phyloP scores from a whole-genome alignment of 2,797 vertebrate species.

The Cryptoprocta ferox region DNA sequence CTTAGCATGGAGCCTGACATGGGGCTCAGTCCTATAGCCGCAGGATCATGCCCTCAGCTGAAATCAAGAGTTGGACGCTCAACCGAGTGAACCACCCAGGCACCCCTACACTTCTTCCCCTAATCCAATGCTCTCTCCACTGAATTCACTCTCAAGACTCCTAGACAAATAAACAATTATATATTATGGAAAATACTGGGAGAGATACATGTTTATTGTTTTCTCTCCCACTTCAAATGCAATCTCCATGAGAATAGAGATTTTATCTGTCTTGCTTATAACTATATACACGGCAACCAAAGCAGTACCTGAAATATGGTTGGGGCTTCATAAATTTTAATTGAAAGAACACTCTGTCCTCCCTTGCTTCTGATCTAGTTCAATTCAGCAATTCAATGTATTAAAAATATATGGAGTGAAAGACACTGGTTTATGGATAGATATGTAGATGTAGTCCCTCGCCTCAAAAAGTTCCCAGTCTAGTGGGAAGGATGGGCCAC shows the following conservation, averaged over 20 bases:
- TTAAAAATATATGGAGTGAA: not conserved
- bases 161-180: not conserved
- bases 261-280: not conserved
- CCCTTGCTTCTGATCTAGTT: not conserved
- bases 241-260: not conserved
- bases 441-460: not conserved
- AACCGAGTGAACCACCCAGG: no score
- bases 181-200: not conserved
- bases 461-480: not conserved
- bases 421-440: not conserved
- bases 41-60: no score
- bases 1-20: no score
- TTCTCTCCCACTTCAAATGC: not conserved
- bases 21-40: no score
- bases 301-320: not conserved
- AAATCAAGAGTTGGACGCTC: no score
- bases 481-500: not conserved
- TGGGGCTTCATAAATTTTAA: not conserved
- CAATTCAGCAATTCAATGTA: not conserved
- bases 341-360: not conserved
- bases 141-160: not conserved
- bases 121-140: not conserved
- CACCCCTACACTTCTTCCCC: not conserved
- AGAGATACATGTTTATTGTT: not conserved
- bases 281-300: not conserved